Evolutionary conservation across 2,113 vertebrate genomes (phyloP).

Genomic region (Danionella cerebrum): DNA sequence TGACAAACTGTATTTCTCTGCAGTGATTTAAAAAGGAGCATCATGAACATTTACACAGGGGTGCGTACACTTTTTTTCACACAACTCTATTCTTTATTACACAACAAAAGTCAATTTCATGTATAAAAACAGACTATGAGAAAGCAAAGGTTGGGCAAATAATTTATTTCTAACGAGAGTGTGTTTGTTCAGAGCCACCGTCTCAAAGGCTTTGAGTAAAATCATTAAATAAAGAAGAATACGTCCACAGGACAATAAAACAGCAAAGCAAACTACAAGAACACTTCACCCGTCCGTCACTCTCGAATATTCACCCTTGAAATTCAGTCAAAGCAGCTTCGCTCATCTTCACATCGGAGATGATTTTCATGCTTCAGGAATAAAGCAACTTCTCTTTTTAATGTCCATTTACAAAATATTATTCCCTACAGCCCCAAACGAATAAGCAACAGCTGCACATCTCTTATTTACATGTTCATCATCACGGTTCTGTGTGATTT

Average conservation of each 20-base stretch:
- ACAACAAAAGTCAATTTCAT: too few species aligned
- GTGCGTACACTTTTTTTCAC: too few species aligned
- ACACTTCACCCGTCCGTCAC: conserved; percentile 12
- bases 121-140: neutral
- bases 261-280: conserved; percentile 25
- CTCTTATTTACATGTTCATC: conserved; percentile 38
- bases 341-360: too few species aligned
- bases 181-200: conserved; percentile 30
- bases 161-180: conserved; percentile 52
- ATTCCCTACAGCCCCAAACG: conserved; percentile 31
- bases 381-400: conserved; percentile 7
- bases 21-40: too few species aligned
- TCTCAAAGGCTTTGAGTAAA: neutral
- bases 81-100: too few species aligned
- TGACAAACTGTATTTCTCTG: too few species aligned
- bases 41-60: too few species aligned
- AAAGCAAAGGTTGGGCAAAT: conserved; percentile 46
- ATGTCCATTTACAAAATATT: conserved; percentile 27
- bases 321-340: too few species aligned
- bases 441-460: conserved; percentile 32
- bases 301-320: neutral
- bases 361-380: conserved; percentile 29
- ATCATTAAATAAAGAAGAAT: conserved; percentile 32
- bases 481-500: conserved; percentile 32
- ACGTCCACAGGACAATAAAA: conserved; percentile 17